Percentiles rank a stretch among this genome's conserved stretches.
These are phyloP conservation scores for Hemibates koningsi DNA, from an alignment of 2,113 vertebrate genomes.

Conservation along the genomic window DNA sequence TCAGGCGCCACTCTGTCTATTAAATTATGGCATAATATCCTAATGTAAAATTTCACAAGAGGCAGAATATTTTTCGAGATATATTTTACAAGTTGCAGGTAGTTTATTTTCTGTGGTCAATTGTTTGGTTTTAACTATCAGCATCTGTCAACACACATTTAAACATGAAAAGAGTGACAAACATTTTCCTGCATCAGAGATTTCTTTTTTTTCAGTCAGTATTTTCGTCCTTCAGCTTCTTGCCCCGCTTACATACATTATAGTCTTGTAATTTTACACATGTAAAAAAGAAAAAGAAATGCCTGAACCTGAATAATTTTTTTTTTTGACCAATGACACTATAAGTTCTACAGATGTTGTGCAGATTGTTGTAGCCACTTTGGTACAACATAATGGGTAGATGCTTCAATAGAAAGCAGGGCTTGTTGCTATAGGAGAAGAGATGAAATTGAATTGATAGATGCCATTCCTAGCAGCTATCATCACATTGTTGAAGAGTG, in stretches of 20 bases:
- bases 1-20: neutral
- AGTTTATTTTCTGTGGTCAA: neutral
- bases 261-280: neutral
- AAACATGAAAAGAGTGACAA: neutral
- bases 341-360: neutral
- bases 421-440: neutral
- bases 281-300: neutral
- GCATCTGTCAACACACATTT: neutral
- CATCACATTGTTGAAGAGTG: neutral
- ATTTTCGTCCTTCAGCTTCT: neutral
- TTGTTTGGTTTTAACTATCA: neutral
- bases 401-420: neutral
- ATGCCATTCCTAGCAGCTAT: neutral
- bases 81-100: neutral
- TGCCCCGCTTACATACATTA: neutral
- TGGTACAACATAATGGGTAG: neutral
- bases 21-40: neutral
- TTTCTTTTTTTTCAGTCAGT: neutral
- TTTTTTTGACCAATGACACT: neutral
- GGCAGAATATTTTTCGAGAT: neutral
- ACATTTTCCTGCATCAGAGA: neutral
- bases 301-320: neutral
- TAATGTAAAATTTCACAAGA: neutral
- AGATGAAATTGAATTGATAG: neutral
- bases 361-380: neutral